A percentile compares a stretch with the other conserved stretches of the same genome.
Evolutionary conservation across 1,140 invertebrate species (phyloP).

Genomic region (Rhyacophila brunnea): DNA sequence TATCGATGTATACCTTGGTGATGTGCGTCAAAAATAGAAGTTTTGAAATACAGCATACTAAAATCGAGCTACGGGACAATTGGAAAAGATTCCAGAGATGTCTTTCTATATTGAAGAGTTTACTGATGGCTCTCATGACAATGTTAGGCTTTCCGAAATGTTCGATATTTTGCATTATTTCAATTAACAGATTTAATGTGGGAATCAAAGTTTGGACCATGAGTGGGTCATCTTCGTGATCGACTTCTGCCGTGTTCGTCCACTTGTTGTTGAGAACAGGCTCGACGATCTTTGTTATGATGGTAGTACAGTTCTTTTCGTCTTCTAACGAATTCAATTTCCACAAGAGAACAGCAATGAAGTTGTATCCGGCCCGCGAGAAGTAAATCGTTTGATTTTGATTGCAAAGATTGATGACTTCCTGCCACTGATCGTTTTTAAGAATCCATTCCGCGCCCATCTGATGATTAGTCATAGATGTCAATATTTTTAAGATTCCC

Average conservation of each 20-base stretch:
- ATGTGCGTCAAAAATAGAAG: conserved; percentile 13
- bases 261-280: conserved; percentile 51
- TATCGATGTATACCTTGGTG: conserved; percentile 20
- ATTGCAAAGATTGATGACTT: conserved; percentile 57
- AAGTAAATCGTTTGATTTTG: conserved; percentile 63
- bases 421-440: conserved; percentile 53
- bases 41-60: conserved; percentile 24
- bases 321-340: conserved; percentile 48
- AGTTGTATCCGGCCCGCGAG: conserved; percentile 56
- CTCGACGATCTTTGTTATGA: conserved; percentile 49
- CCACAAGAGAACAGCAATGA: conserved; percentile 55
- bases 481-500: conserved; percentile 58
- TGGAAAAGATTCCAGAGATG: conserved; percentile 35
- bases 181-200: conserved; percentile 51
- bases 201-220: conserved; percentile 54
- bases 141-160: conserved; percentile 43
- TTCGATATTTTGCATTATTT: conserved; percentile 48
- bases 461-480: conserved; percentile 52
- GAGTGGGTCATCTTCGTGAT: conserved; percentile 53
- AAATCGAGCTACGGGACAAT: conserved; percentile 16
- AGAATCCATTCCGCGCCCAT: conserved; percentile 59
- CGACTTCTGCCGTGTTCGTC: conserved; percentile 38
- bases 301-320: conserved; percentile 50
- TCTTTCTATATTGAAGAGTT: conserved; percentile 37
- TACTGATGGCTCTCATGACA: conserved; percentile 39